phyloP scores from a whole-genome alignment of 2,797 vertebrate species.

The Hippocampus kuda region DNA sequence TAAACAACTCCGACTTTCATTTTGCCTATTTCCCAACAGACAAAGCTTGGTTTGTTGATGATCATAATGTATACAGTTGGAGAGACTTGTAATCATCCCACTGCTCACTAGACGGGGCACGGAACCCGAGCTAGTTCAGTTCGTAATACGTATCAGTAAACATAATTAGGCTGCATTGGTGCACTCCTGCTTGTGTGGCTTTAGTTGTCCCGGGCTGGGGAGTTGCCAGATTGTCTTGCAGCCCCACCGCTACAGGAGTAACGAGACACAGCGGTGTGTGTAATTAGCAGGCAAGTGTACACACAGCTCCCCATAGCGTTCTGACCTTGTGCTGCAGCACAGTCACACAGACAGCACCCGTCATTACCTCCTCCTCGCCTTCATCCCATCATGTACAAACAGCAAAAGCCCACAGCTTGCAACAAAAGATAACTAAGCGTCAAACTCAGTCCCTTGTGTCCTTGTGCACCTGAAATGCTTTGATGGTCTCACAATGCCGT shows the following conservation, averaged over 20 bases:
- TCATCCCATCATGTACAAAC: slow-evolving; percentile 25
- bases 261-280: slow-evolving; percentile 56
- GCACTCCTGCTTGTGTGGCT: slow-evolving; percentile 33
- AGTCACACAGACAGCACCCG: slow-evolving; percentile 42
- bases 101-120: slow-evolving; percentile 29
- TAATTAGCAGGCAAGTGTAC: slow-evolving; percentile 66
- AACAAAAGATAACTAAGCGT: slow-evolving; percentile 46
- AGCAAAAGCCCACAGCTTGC: slow-evolving; percentile 42
- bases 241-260: slow-evolving; percentile 48
- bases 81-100: slow-evolving; percentile 33
- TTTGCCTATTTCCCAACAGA: slow-evolving; percentile 19
- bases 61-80: slow-evolving; percentile 32
- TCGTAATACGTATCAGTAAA: slow-evolving; percentile 54
- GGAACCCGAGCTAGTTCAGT: slow-evolving; percentile 38
- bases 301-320: slow-evolving; percentile 66
- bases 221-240: slow-evolving; percentile 64
- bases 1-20: slow-evolving; percentile 24
- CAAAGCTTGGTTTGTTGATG: slow-evolving; percentile 23
- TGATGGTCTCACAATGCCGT: slow-evolving; percentile 13
- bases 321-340: slow-evolving; percentile 45
- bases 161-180: slow-evolving; percentile 59
- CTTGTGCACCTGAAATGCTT: slow-evolving; percentile 26
- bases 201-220: slow-evolving; percentile 51
- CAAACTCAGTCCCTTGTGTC: slow-evolving; percentile 16
- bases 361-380: slow-evolving; percentile 27